Percentiles rank a stretch among this genome's conserved stretches.
Conservation (phyloP, 2,797 vertebrate genomes). For the Myotis vivesi region DNA sequence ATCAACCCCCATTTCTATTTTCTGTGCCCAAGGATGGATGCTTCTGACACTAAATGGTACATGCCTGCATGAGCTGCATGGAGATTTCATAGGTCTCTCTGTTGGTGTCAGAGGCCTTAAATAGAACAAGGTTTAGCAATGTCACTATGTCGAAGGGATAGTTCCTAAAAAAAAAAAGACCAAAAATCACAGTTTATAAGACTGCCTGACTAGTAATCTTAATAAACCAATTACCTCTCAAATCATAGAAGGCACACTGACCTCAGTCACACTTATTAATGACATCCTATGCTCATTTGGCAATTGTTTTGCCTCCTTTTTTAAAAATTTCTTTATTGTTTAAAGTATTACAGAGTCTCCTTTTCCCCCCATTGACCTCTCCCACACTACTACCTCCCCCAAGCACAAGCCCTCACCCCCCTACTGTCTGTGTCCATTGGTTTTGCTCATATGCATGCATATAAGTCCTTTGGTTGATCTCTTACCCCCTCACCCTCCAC, state of each 20-base stretch:
- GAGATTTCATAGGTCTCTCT: conserved; percentile 99
- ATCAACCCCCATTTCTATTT: background rate
- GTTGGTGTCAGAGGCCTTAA: conserved; percentile 98
- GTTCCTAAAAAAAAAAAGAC: conserved; percentile 88
- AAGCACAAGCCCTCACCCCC: too few relatives aligned
- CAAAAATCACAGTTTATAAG: conserved; percentile 30
- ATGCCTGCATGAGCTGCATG: conserved; percentile 99
- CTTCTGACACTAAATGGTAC: conserved; percentile 68
- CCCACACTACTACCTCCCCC: too few relatives aligned
- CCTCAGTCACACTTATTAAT: background rate
- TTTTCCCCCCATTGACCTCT: too few relatives aligned
- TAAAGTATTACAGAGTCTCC: too few relatives aligned
- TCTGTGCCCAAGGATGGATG: background rate
- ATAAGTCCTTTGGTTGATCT: too few relatives aligned
- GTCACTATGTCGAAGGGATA: conserved; percentile 99
- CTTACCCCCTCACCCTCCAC: too few relatives aligned
- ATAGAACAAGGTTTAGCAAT: conserved; percentile 95
- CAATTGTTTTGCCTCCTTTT: background rate
- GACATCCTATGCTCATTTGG: background rate
- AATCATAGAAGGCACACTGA: background rate
- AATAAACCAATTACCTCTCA: background rate
- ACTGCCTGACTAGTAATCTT: background rate
- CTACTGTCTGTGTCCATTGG: too few relatives aligned
- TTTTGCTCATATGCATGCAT: too few relatives aligned
- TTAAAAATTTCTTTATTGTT: too few relatives aligned